Conservation (phyloP, 1,140 invertebrate species). For the Drosophila bifasciata region DNA sequence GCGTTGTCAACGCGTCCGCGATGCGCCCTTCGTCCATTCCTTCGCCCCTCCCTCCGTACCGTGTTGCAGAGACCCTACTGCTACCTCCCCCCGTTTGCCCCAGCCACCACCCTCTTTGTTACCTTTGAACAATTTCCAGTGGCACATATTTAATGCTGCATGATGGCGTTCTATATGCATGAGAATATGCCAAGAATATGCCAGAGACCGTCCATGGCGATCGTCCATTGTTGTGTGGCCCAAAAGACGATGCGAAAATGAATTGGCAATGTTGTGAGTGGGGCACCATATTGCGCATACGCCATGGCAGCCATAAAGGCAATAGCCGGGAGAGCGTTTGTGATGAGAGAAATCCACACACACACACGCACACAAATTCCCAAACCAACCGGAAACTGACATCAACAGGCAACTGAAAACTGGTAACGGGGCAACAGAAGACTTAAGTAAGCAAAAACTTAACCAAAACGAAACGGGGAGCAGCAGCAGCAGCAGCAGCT, state of each 20-base stretch:
- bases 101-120: background rate
- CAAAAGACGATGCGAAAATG: conserved; percentile 66
- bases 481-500: conserved; percentile 15
- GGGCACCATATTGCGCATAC: conserved; percentile 67
- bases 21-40: background rate
- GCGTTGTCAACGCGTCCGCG: conserved; percentile 65
- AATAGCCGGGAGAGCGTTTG: conserved; percentile 28
- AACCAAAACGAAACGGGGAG: conserved; percentile 33
- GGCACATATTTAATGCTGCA: conserved; percentile 62
- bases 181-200: conserved; percentile 24
- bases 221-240: conserved; percentile 56
- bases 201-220: conserved; percentile 12
- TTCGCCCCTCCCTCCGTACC: background rate
- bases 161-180: conserved; percentile 65
- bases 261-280: conserved; percentile 53
- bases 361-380: background rate
- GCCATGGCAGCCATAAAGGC: conserved; percentile 59
- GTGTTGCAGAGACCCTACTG: background rate
- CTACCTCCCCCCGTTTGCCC: background rate
- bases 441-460: conserved; percentile 31
- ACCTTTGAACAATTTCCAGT: conserved; percentile 28
- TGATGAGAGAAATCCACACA: background rate
- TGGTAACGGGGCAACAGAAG: too few relatives aligned
- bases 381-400: background rate
- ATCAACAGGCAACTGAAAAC: background rate